Percentiles rank a stretch among this genome's conserved stretches.
phyloP scores from a whole-genome alignment of 2,113 vertebrate species.

The Crotalus tigris region DNA sequence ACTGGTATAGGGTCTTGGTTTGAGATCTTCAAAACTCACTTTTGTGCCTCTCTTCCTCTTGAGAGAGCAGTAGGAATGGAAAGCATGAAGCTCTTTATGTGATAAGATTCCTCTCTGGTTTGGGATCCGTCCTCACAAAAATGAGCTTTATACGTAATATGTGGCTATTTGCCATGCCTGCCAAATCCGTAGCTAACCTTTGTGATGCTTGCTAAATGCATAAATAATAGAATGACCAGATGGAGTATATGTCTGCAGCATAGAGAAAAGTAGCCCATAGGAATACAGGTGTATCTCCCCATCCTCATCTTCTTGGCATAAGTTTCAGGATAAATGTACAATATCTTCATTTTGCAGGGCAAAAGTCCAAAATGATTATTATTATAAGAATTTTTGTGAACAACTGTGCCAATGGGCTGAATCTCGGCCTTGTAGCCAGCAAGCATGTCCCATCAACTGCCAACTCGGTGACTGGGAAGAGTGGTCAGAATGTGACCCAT shows the following conservation, averaged over 20 bases:
- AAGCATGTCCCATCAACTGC: conserved; percentile 75
- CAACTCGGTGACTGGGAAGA: conserved; percentile 65
- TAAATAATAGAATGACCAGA: not conserved
- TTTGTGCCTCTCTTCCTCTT: not conserved
- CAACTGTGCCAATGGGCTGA: conserved; percentile 63
- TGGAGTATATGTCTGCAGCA: not conserved
- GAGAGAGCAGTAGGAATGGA: not conserved
- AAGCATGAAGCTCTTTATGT: not conserved
- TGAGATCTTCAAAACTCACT: not conserved
- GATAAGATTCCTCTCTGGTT: not conserved
- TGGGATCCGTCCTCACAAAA: not conserved
- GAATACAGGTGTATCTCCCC: not conserved
- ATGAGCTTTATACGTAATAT: not conserved
- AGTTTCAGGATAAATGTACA: conserved; percentile 10
- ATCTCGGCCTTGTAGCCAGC: conserved; percentile 66
- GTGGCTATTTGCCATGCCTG: not conserved
- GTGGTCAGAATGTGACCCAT: conserved; percentile 77
- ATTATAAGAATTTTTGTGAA: conserved; percentile 56
- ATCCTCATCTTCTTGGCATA: not conserved
- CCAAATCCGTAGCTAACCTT: not conserved
- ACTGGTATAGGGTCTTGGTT: not conserved
- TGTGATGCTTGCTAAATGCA: not conserved
- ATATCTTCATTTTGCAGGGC: conserved; percentile 52
- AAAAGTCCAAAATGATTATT: conserved; percentile 63
- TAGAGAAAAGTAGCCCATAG: not conserved